Evolutionary conservation across 2,113 vertebrate genomes (phyloP).

Genomic region (Mesocricetus auratus): DNA sequence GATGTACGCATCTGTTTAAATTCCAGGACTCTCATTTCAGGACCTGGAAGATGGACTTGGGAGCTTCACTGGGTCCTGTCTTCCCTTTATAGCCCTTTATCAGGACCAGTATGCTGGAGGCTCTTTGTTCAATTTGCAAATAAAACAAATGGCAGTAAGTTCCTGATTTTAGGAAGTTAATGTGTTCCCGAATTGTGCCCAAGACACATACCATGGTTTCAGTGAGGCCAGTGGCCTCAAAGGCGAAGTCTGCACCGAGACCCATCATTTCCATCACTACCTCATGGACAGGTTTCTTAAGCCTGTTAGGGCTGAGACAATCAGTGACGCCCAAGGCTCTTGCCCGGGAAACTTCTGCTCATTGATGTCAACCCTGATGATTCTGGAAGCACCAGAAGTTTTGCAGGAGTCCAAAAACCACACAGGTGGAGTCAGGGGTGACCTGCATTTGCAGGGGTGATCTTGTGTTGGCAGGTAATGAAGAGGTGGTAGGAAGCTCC

Average conservation of each 20-base stretch:
- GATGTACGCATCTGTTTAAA: background rate
- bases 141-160: background rate
- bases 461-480: background rate
- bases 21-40: background rate
- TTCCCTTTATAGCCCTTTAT: background rate
- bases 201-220: constrained; percentile 88
- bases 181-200: background rate
- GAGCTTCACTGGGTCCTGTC: background rate
- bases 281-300: constrained; percentile 87
- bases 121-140: background rate
- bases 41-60: background rate
- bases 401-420: constrained; percentile 92
- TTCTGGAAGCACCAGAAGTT: constrained; percentile 91
- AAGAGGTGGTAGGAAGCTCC: background rate
- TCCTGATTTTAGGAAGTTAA: background rate
- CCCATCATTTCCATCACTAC: constrained; percentile 88
- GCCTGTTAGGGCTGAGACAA: constrained; percentile 89
- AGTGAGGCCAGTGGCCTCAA: constrained; percentile 89
- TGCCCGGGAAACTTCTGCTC: constrained; percentile 87
- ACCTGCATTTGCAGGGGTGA: constrained; percentile 84
- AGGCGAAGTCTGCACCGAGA: constrained; percentile 89
- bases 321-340: constrained; percentile 89
- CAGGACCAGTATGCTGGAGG: background rate
- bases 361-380: constrained; percentile 92
- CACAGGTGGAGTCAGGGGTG: constrained; percentile 89